Conservation (phyloP, 2,797 vertebrate species). For the Thripadectes ignobilis region DNA sequence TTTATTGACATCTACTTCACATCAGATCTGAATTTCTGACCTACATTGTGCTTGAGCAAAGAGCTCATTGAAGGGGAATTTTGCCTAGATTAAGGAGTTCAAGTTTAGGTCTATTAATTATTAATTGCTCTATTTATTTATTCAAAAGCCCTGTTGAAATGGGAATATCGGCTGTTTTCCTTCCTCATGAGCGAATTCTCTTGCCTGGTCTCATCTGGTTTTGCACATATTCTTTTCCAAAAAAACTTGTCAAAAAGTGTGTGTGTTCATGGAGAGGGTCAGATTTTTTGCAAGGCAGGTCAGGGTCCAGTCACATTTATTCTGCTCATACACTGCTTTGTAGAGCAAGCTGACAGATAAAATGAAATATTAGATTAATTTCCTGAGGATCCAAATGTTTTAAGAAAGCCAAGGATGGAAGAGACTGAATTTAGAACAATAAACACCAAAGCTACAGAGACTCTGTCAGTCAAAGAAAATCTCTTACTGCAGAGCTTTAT, state of each 20-base stretch:
- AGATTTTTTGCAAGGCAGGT: neutral
- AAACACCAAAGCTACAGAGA: neutral
- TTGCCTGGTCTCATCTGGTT: neutral
- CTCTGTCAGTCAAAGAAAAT: neutral
- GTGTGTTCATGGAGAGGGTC: neutral
- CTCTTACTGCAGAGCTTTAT: neutral
- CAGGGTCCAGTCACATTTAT: neutral
- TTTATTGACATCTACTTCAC: neutral
- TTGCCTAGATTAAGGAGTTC: constrained; percentile 8
- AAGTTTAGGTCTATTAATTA: constrained; percentile 48
- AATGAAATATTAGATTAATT: constrained; percentile 24
- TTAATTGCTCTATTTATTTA: constrained; percentile 58
- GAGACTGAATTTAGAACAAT: neutral
- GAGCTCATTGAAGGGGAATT: neutral
- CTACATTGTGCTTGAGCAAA: constrained; percentile 28
- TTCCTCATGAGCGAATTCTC: neutral
- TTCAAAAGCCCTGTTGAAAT: constrained; percentile 29
- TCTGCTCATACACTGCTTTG: neutral
- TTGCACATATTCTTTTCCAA: neutral
- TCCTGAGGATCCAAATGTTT: neutral
- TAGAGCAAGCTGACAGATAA: neutral
- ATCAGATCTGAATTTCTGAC: constrained; percentile 16
- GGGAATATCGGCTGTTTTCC: constrained; percentile 34
- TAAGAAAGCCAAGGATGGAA: neutral
- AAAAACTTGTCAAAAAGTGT: neutral